Evolutionary conservation across 2,797 vertebrate species (phyloP).

Genomic region (Scolopax bukidnonensis): DNA sequence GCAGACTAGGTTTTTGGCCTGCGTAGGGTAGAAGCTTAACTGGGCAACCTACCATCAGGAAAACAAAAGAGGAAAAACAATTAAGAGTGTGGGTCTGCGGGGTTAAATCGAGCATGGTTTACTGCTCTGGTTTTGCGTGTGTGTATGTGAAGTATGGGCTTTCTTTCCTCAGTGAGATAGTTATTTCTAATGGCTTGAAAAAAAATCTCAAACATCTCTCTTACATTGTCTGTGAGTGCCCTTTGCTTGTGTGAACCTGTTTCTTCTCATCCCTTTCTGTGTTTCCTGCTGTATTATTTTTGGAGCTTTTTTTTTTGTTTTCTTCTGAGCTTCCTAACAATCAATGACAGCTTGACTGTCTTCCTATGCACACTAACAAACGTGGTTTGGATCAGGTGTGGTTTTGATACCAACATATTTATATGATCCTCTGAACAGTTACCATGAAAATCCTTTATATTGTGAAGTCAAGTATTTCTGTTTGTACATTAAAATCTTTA

Average conservation of each 20-base stretch:
- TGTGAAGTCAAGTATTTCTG: not conserved
- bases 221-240: not conserved
- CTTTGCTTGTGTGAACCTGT: not conserved
- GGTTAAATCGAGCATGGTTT: not conserved
- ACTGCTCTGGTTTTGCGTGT: not conserved
- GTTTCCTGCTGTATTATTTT: not conserved
- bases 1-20: not conserved
- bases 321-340: not conserved
- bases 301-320: not conserved
- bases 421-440: not conserved
- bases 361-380: slow-evolving; percentile 2
- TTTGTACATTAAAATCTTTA: not conserved
- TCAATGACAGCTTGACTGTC: not conserved
- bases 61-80: not conserved
- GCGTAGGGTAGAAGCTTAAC: not conserved
- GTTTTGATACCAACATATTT: not conserved
- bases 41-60: not conserved
- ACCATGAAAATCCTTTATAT: not conserved
- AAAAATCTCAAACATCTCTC: not conserved
- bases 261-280: not conserved
- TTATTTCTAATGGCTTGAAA: not conserved
- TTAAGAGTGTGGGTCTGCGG: not conserved
- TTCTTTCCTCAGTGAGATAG: not conserved
- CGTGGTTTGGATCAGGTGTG: not conserved
- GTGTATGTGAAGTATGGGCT: not conserved